Conservation (phyloP, 2,797 vertebrate genomes). For the Sus cebifrons region DNA sequence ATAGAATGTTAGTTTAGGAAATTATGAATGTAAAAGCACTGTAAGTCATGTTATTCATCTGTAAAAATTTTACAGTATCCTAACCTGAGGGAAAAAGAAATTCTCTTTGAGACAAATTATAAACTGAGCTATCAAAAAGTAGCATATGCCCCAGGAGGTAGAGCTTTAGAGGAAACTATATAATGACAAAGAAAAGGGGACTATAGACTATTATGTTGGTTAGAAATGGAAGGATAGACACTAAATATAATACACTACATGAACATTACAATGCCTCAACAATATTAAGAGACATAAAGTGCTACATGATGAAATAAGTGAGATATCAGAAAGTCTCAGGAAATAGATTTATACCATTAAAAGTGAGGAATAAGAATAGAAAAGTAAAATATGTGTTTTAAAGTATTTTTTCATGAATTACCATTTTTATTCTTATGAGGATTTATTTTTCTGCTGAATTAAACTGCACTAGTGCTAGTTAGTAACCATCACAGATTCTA, state of each 20-base stretch:
- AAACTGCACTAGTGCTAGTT: neutral
- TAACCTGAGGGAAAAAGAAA: neutral
- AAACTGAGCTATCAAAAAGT: conserved; percentile 42
- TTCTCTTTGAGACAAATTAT: conserved; percentile 4
- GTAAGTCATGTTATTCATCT: neutral
- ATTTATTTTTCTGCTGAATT: neutral
- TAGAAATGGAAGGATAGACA: neutral
- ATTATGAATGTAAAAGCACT: neutral
- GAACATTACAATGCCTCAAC: neutral
- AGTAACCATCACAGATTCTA: neutral
- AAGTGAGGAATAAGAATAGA: neutral
- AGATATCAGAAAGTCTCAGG: neutral
- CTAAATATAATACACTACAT: neutral
- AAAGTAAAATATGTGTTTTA: neutral
- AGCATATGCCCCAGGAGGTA: neutral
- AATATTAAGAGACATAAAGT: neutral
- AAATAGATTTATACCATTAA: neutral
- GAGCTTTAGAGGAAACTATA: neutral
- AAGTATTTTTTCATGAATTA: neutral
- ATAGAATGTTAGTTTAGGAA: neutral
- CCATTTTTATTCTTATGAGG: neutral
- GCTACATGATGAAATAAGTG: neutral
- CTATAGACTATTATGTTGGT: neutral
- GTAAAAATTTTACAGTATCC: neutral
- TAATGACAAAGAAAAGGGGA: neutral